Evolutionary conservation across 2,113 vertebrate genomes (phyloP).

Genomic region (Sterna hirundo): DNA sequence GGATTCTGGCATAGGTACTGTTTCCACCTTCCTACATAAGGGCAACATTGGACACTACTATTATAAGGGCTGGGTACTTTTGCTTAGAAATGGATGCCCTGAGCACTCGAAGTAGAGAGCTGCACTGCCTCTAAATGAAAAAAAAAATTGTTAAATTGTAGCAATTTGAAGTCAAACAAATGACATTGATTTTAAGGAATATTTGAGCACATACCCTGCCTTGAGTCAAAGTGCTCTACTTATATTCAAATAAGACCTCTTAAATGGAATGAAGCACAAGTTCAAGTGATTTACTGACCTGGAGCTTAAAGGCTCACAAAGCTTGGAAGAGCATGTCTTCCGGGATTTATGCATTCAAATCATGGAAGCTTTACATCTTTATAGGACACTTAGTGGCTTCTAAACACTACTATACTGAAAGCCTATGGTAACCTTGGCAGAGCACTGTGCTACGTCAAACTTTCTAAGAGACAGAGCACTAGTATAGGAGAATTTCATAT

Average conservation of each 20-base stretch:
- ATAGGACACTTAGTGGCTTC: background rate
- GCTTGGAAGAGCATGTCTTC: background rate
- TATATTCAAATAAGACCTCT: background rate
- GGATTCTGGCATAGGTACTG: background rate
- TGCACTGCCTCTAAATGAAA: background rate
- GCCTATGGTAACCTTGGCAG: background rate
- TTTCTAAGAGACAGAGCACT: background rate
- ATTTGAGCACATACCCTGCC: background rate
- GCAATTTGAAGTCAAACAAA: background rate
- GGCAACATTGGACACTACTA: background rate
- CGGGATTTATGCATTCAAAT: background rate
- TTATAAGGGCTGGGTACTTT: background rate
- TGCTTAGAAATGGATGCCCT: background rate
- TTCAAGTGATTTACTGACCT: background rate
- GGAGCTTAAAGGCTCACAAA: background rate
- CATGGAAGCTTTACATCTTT: background rate
- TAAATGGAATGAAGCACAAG: background rate
- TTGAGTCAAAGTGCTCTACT: background rate
- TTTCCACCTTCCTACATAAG: background rate
- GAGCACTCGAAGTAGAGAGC: background rate
- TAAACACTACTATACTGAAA: background rate
- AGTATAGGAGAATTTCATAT: background rate
- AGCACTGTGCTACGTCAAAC: background rate
- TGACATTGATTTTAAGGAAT: background rate
- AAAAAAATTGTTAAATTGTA: background rate